Percentiles rank a stretch among this genome's conserved stretches.
These are phyloP conservation scores for Octodon degus DNA, from an alignment of 2,113 vertebrate species.

Conservation along the genomic window DNA sequence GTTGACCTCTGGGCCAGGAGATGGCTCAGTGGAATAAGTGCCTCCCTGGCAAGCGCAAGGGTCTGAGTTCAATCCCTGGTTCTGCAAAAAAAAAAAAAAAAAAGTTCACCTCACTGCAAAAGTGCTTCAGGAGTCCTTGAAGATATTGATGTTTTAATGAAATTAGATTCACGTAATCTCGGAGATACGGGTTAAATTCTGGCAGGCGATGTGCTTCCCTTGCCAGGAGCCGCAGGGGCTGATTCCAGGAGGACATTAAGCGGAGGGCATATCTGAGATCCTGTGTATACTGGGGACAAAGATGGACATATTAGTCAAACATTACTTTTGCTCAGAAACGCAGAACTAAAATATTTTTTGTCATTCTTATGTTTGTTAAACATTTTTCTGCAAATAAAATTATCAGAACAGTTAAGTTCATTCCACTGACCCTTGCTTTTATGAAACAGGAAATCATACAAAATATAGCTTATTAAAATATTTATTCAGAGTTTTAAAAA, in stretches of 20 bases:
- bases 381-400: not conserved
- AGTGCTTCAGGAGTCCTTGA: constrained; percentile 82
- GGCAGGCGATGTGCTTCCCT: not conserved
- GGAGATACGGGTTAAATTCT: not conserved
- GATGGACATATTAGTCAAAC: not conserved
- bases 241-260: not conserved
- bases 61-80: no score
- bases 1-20: not conserved
- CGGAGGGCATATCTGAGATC: not conserved
- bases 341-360: not conserved
- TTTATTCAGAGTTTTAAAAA: no score
- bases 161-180: not conserved
- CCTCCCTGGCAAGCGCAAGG: no score
- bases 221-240: not conserved
- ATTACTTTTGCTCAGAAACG: not conserved
- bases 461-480: no score
- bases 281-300: not conserved
- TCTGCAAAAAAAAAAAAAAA: no score
- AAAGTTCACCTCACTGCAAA: constrained; percentile 82
- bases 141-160: not conserved
- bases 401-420: not conserved
- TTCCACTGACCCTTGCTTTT: not conserved
- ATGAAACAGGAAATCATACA: no score
- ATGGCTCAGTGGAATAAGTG: no score
- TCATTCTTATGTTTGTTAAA: not conserved